Conservation (phyloP, 2,113 vertebrate genomes). For the Galbula dea region DNA sequence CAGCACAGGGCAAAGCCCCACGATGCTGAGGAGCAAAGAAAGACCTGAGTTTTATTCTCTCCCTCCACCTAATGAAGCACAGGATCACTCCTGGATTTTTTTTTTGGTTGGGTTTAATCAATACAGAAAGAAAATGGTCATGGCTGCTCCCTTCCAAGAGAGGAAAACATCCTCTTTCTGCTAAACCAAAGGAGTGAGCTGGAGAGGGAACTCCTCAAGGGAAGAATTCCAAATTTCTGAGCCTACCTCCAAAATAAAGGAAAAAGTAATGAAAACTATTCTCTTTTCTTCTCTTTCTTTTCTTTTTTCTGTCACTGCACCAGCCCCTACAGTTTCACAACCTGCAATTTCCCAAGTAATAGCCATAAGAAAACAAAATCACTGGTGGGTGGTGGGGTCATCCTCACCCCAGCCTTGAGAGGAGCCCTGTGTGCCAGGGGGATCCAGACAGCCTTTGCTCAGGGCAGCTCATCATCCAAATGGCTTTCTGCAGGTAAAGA, state of each 20-base stretch:
- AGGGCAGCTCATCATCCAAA: neutral
- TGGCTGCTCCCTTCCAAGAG: neutral
- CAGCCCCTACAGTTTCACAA: neutral
- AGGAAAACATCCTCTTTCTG: neutral
- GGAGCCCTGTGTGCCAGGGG: rapidly evolving
- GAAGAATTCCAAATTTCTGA: neutral
- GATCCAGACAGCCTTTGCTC: neutral
- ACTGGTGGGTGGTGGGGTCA: neutral
- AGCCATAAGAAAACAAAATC: neutral
- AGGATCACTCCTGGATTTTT: neutral
- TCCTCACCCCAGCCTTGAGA: neutral
- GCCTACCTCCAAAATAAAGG: neutral
- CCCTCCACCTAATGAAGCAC: neutral
- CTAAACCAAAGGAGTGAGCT: neutral
- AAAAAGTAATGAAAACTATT: neutral
- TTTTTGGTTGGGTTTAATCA: neutral
- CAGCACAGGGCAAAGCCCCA: neutral
- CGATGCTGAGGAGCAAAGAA: neutral
- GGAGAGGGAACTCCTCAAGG: neutral
- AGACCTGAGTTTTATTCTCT: neutral
- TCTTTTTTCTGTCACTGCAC: neutral
- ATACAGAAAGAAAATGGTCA: constrained; percentile 8
- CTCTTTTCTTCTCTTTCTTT: rapidly evolving
- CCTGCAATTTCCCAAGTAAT: neutral
- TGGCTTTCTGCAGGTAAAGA: neutral